phyloP scores from a whole-genome alignment of 1,140 invertebrate genomes.

The Pectinophora gossypiella region DNA sequence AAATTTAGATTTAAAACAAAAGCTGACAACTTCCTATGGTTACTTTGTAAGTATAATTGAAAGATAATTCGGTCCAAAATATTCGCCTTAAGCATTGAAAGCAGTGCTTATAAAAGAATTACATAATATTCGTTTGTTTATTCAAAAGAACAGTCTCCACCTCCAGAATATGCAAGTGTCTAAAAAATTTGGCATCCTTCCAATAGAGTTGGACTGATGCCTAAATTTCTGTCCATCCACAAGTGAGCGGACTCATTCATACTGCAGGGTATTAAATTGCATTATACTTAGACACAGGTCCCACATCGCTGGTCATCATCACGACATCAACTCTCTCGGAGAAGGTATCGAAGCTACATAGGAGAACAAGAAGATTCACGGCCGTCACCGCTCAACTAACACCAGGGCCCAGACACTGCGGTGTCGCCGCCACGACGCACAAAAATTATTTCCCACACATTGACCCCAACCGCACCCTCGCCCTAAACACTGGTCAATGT shows the following conservation, averaged over 20 bases:
- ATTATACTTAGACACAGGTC: conserved; percentile 37
- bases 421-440: conserved; percentile 32
- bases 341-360: conserved; percentile 9
- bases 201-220: conserved; percentile 20
- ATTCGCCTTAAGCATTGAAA: no score
- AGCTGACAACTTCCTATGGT: no score
- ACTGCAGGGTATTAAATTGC: not conserved
- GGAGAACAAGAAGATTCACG: conserved; percentile 8
- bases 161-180: not conserved
- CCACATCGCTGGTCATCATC: conserved; percentile 32
- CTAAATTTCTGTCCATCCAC: conserved; percentile 12
- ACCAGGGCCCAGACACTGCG: conserved; percentile 21
- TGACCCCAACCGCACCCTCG: conserved; percentile 34
- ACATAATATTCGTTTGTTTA: no score
- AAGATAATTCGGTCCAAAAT: no score
- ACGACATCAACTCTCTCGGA: conserved; percentile 23
- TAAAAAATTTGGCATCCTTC: conserved; percentile 17
- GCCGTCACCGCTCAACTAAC: conserved; percentile 3
- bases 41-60: no score
- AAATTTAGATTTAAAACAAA: no score
- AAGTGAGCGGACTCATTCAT: not conserved
- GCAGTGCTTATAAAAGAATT: no score
- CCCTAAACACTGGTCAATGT: conserved; percentile 55
- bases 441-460: conserved; percentile 59
- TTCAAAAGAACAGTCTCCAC: no score